A percentile compares a stretch with the other conserved stretches of the same genome.
These are phyloP conservation scores for Drosophila varians DNA, from an alignment of 1,140 invertebrate species.

Conservation along the genomic window DNA sequence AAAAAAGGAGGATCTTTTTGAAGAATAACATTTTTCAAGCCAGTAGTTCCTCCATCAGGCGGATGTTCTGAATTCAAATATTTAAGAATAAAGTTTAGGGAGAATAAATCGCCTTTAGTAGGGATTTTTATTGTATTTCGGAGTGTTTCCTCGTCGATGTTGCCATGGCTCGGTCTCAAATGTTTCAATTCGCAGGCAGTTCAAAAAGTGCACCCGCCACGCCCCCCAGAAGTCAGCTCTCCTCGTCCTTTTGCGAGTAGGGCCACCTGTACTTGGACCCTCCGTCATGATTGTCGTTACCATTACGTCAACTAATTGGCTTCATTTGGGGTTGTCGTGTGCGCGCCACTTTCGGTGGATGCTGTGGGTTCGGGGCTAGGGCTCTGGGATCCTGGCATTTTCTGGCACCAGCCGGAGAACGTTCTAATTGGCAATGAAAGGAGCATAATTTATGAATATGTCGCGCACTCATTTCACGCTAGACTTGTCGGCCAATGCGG, in stretches of 20 bases:
- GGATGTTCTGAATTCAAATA: too few species aligned
- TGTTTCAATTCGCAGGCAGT: conserved; percentile 74
- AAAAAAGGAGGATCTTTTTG: neutral
- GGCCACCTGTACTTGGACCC: conserved; percentile 13
- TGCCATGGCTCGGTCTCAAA: conserved; percentile 54
- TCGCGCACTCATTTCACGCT: conserved; percentile 67
- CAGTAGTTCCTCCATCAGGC: neutral
- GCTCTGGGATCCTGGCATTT: conserved; percentile 25
- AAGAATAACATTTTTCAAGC: too few species aligned
- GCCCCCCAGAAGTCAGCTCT: too few species aligned
- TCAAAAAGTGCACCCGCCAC: conserved; percentile 55
- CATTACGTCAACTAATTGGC: conserved; percentile 80
- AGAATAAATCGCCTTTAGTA: too few species aligned
- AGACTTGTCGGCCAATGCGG: conserved; percentile 44
- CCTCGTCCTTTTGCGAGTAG: neutral
- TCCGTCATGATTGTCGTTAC: conserved; percentile 55
- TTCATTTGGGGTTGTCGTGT: conserved; percentile 75
- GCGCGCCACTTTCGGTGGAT: conserved; percentile 24
- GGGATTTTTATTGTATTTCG: neutral
- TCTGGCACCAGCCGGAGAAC: conserved; percentile 43
- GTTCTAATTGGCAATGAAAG: conserved; percentile 79
- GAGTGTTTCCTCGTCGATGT: conserved; percentile 14
- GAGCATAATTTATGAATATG: conserved; percentile 76
- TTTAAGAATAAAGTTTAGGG: too few species aligned
- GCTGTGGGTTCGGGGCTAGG: neutral